Conservation (phyloP, 2,797 vertebrate species). For the Lerista edwardsae region DNA sequence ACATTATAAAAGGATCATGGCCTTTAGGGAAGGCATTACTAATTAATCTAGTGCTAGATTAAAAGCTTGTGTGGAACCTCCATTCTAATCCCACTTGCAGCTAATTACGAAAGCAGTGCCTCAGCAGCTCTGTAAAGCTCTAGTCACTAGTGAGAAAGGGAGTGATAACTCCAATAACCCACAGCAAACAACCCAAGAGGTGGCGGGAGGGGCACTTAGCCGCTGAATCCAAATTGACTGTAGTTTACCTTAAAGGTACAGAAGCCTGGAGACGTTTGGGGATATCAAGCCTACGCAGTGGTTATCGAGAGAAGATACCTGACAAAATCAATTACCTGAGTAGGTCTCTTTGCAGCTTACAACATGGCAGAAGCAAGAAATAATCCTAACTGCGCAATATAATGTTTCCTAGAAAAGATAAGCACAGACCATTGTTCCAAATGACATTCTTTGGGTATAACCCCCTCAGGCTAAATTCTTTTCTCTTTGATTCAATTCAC, state of each 20-base stretch:
- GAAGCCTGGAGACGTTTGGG: neutral
- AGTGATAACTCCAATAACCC: neutral
- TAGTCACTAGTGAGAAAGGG: neutral
- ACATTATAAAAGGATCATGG: no score
- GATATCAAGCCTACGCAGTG: neutral
- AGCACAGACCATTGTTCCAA: neutral
- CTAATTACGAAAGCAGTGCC: no score
- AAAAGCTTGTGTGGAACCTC: no score
- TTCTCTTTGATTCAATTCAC: neutral
- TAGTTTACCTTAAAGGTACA: neutral
- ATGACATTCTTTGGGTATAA: neutral
- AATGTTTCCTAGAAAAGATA: neutral
- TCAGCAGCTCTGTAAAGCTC: no score
- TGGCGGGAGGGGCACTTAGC: neutral
- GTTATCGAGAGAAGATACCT: neutral
- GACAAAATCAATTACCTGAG: neutral
- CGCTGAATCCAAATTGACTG: neutral
- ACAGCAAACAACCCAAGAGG: neutral
- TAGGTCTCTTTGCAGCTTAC: neutral
- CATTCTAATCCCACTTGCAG: no score
- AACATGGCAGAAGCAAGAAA: neutral
- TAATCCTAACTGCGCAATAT: neutral
- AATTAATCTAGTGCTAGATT: no score
- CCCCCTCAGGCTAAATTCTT: neutral
- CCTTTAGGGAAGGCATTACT: no score